Conservation (phyloP, 2,113 vertebrate genomes). For the Condylura cristata region DNA sequence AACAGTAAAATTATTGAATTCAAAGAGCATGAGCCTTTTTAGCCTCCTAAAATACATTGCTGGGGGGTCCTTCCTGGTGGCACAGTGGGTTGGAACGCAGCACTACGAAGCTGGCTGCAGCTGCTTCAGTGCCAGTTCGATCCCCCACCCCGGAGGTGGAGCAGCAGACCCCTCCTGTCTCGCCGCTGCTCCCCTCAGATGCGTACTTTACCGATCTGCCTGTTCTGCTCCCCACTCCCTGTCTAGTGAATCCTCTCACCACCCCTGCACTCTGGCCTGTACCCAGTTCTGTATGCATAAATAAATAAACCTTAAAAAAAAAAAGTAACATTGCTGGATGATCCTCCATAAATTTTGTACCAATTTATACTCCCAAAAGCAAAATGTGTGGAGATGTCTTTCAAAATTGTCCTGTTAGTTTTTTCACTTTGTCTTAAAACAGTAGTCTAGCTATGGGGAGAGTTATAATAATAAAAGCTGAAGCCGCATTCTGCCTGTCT, state of each 20-base stretch:
- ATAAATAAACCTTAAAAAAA: too few relatives aligned
- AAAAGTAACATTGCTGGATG: not conserved
- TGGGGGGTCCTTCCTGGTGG: not conserved
- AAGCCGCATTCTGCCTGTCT: not conserved
- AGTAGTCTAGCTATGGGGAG: not conserved
- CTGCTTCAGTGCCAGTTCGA: too few relatives aligned
- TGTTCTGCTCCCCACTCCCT: too few relatives aligned
- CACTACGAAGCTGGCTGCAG: too few relatives aligned
- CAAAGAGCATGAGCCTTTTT: slow-evolving; percentile 9
- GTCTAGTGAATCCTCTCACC: too few relatives aligned
- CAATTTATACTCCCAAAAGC: slow-evolving; percentile 29
- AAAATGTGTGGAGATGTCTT: slow-evolving; percentile 42
- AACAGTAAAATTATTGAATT: slow-evolving; percentile 27
- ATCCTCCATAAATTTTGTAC: not conserved
- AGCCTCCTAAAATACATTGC: slow-evolving; percentile 18
- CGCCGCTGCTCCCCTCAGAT: too few relatives aligned
- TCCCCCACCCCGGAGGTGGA: too few relatives aligned
- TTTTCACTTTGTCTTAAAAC: slow-evolving; percentile 56
- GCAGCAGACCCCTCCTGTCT: too few relatives aligned
- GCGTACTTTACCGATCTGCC: too few relatives aligned
- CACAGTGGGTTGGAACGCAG: too few relatives aligned
- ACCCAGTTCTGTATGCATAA: too few relatives aligned
- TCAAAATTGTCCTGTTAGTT: not conserved
- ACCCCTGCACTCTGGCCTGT: too few relatives aligned
- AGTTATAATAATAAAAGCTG: not conserved